Conservation (phyloP, 2,888 invertebrate genomes). For the Alsophila aescularia region DNA sequence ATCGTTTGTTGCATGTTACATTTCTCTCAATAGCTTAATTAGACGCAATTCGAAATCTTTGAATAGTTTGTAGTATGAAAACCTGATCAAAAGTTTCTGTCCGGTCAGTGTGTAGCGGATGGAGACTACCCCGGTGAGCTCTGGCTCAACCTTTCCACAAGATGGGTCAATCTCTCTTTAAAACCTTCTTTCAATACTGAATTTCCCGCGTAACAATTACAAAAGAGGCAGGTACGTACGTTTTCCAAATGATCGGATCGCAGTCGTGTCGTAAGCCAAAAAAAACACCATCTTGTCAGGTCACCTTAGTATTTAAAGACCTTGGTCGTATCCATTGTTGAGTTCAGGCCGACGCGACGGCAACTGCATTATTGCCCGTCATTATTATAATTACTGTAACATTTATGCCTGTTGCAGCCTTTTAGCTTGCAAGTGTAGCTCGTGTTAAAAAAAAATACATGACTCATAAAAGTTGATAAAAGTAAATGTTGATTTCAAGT, state of each 20-base stretch:
- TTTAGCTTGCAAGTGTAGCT: background rate
- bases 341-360: background rate
- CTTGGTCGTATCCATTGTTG: slow-evolving; percentile 22
- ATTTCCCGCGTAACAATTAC: too few relatives aligned
- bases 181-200: too few relatives aligned
- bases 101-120: too few relatives aligned
- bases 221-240: background rate
- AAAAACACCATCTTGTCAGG: slow-evolving; percentile 6
- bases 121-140: too few relatives aligned
- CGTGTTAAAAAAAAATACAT: background rate
- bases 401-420: background rate
- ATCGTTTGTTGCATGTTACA: too few relatives aligned
- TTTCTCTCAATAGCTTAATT: too few relatives aligned
- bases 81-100: too few relatives aligned
- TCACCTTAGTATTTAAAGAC: slow-evolving; percentile 30
- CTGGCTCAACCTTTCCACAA: too few relatives aligned
- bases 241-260: background rate
- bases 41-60: too few relatives aligned
- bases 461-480: slow-evolving; percentile 2
- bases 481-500: background rate
- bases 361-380: background rate
- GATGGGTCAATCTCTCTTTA: too few relatives aligned
- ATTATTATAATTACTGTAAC: slow-evolving; percentile 8
- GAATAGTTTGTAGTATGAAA: too few relatives aligned
- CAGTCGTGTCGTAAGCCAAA: slow-evolving; percentile 1